Base-by-base conservation (phyloP, 2,113 vertebrate species). In the Pholis gunnellus region DNA sequence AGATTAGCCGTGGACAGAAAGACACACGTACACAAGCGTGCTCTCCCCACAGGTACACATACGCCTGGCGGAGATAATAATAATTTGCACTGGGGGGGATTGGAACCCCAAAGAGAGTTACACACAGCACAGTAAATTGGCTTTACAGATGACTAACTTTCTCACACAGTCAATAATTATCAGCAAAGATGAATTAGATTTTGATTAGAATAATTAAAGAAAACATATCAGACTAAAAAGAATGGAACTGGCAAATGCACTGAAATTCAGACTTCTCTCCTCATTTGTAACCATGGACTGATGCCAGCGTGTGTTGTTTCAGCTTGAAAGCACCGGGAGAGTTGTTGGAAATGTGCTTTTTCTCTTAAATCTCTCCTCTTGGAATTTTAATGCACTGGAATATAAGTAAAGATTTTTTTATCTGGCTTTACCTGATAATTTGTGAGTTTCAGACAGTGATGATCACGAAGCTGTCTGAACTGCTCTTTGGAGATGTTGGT, bases 371-470 rank as follows among this genome's bases (percentile, higher is more conserved):
- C 6, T 57, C 6, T 73, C 42, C 18, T 78, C 69, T 75, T 63
- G 22, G 46, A 74, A 48, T 81, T 25, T 7, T 15, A 61, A 48
- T 18, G 15, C 7, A 36, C 22, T 44, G 18, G 38, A 75, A 60
- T 48, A 59, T 14, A 27, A 54, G 7, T 46, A 31, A 71, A 69
- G 20, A 44, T 0, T 50, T 87, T 79, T 72, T 14, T 29, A 22
- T n/a, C 50, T 54, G 27, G 25, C 54, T 78, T 89, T 89, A 95
- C 96, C 88, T 96, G 94, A 25, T 95, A 86, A 9, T 95, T 92
- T 0, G 94, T 94, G 72, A 96, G 92, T 59, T 70, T 72, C 79
- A 93, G 91, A 73, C 96, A 84, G 2, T 93, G 80, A 22, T 1
- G 66, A 14, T 90, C 92, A 71, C 92, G 93, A 17, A 95, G 29